Base-by-base conservation (phyloP, 2,888 invertebrate genomes). In the Mylabris sibirica region DNA sequence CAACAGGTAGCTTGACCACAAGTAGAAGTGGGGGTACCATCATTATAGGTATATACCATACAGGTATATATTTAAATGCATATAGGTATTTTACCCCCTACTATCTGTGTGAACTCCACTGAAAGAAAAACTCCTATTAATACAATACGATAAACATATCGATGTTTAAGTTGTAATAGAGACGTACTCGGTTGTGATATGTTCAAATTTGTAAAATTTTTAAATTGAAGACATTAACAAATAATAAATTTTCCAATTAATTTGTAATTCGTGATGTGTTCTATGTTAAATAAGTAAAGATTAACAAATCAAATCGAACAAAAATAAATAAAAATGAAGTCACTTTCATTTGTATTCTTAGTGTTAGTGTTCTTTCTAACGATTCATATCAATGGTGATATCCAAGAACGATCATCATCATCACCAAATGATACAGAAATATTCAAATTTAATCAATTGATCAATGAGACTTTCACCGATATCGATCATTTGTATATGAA, bases 331-430 rank as follows among this genome's bases (percentile, higher is more conserved):
- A 64, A 30, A 49, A 64, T 64, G 64, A 64, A 24, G 12, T 57
- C 64, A 53, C 9, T 64, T 53, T 64, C 64, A 41, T 34, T 71
- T 64, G 68, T 64, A 62, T 71, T 71, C 49, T 60, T 71, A 59
- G 71, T 68, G 64, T 62, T 66, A 20, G 63, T 68, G 59, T 68
- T 68, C 53, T 59, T 71, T 11, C 60, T 70, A 44, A 65, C 64
- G 26, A 66, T 64, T 44, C 64, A 68, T 59, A 71, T 71, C 34
- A 71, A 71, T 68, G 61, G 68, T 44, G 65, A 68, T 57, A 59
- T 66, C 26, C 38, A 62, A 22, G 9, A 24, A 26, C 24, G 3
- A 17, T 20, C 20, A 8, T 30, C 8, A 30, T 30, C 30, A 30
- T 8, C 30, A 24, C 2, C 24, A 38, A 62, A 62, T 17, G 20